Evolutionary conservation across 2,113 vertebrate genomes (phyloP), one percentile per base, ranked within the genome.

Genomic region (Bubo scandiacus): DNA sequence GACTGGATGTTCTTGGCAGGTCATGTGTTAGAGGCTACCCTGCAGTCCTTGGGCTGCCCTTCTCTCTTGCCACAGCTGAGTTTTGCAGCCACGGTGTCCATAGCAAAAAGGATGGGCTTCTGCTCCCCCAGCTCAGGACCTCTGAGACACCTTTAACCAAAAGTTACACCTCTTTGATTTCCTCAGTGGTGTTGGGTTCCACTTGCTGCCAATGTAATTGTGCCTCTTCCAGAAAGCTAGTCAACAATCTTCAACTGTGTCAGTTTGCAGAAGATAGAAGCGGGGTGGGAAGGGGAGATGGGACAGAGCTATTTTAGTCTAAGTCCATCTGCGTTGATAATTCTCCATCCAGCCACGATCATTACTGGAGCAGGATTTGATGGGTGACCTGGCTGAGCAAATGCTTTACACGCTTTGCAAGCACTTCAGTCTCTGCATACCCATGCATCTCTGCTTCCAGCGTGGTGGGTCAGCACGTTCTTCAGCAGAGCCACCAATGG

Each of bases 151-250:
- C 14, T 52, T 43, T 36, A 73, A 51, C 32, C n/a, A 23, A 19
- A 87, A 38, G 40, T 5, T 26, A 9, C 9, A 26, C 9, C 20
- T 77, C 38, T 70, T 11, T 23, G 15, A 38, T 43, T 55, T 52
- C 42, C 38, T 55, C 0, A 0, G 21, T n/a, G 45, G 2, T 10
- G 15, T 3, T 40, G 25, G 14, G 9, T 18, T 78, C 43, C 51
- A 29, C 67, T 77, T 55, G 43, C 47, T 92, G 38, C 65, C 63
- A 23, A 8, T 52, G 55, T 67, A 57, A 51, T 59, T 10, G 21
- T 67, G 29, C 36, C 63, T 79, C 59, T 84, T 52, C 47, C 57
- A 93, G 71, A 57, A 81, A 75, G 45, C 62, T 70, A 40, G 20
- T 67, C 61, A 20, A 61, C 36, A 40, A 20, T 81, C 92, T 78